Conservation (phyloP, 2,113 vertebrate genomes). For the Pseudonaja textilis region DNA sequence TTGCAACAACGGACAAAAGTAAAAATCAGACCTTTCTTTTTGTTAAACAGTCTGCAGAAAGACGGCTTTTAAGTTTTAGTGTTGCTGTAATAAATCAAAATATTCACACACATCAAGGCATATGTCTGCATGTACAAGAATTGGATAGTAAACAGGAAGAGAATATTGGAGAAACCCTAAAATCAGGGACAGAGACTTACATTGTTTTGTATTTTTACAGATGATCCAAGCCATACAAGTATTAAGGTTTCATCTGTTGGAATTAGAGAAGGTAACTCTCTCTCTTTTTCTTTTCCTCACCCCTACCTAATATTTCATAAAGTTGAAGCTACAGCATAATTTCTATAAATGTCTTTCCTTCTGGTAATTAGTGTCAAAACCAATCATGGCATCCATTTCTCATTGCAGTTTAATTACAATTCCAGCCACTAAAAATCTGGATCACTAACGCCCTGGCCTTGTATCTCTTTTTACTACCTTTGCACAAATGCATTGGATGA, state of each 20-base stretch:
- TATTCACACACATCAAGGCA: neutral
- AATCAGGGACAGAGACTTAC: slow-evolving; percentile 61
- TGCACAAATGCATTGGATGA: slow-evolving; percentile 63
- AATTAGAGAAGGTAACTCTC: slow-evolving; percentile 98
- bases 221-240: slow-evolving; percentile 99
- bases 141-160: slow-evolving; percentile 16
- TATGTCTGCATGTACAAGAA: neutral
- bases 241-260: slow-evolving; percentile 99
- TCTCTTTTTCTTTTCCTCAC: slow-evolving; percentile 49
- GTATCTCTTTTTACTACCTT: slow-evolving; percentile 72
- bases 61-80: slow-evolving; percentile 74
- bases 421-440: slow-evolving; percentile 81
- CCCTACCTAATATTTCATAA: slow-evolving; percentile 55
- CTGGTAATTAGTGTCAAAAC: slow-evolving; percentile 97
- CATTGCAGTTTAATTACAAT: slow-evolving; percentile 93
- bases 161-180: slow-evolving; percentile 54
- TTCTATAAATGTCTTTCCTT: slow-evolving; percentile 94
- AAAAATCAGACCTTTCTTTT: slow-evolving; percentile 58
- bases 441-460: slow-evolving; percentile 78
- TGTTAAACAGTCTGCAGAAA: slow-evolving; percentile 64
- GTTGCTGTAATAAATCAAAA: slow-evolving; percentile 77
- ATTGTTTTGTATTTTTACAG: slow-evolving; percentile 85
- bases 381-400: slow-evolving; percentile 91
- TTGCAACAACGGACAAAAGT: slow-evolving; percentile 43
- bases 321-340: slow-evolving; percentile 79